Conservation (phyloP, 2,888 invertebrate genomes). For the Schrankia costaestrigalis region DNA sequence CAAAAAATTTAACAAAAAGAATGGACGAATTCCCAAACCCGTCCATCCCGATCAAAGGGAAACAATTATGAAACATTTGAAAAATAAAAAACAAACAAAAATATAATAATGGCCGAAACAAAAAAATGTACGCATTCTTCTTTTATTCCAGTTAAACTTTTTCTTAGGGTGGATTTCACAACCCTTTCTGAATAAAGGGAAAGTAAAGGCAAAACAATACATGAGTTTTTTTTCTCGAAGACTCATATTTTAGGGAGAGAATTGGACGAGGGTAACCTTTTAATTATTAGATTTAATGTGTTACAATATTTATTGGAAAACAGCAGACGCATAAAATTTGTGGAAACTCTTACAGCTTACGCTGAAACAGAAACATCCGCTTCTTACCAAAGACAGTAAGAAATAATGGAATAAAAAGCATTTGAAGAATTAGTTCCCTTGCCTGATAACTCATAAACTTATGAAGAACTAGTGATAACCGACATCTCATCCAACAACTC, state of each 20-base stretch:
- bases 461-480: no score
- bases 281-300: no score
- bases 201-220: constrained; percentile 54
- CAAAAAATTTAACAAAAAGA: constrained; percentile 12
- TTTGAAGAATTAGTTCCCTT: no score
- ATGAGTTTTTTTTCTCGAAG: constrained; percentile 41
- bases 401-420: no score
- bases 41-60: constrained; percentile 38
- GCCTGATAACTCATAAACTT: no score
- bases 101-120: constrained; percentile 37
- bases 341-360: no score
- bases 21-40: constrained; percentile 24
- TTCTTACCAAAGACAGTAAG: no score
- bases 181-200: constrained; percentile 56
- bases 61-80: constrained; percentile 41
- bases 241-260: constrained; percentile 34
- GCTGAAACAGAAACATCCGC: no score
- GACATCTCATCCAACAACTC: no score
- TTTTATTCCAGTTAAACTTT: constrained; percentile 55
- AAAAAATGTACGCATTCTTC: constrained; percentile 56
- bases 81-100: constrained; percentile 39
- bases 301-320: no score
- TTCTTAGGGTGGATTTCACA: constrained; percentile 55
- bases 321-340: no score
- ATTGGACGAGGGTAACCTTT: constrained; percentile 4